phyloP scores from a whole-genome alignment of 2,113 vertebrate genomes.

The Sprattus sprattus region DNA sequence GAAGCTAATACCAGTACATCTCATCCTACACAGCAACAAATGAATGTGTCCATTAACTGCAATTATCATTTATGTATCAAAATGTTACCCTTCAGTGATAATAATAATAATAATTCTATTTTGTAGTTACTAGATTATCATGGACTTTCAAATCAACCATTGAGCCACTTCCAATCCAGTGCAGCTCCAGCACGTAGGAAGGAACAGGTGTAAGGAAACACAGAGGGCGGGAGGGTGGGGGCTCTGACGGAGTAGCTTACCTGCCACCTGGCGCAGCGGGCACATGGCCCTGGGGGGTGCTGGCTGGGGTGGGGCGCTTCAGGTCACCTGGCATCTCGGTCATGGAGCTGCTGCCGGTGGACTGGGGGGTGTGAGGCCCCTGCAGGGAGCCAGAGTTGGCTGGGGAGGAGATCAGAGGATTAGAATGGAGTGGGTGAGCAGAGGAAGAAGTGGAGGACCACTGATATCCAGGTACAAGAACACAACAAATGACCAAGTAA shows the following conservation, averaged over 20 bases:
- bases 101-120: no score
- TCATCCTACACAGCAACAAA: neutral
- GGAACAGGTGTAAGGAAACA: neutral
- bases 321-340: conserved; percentile 85
- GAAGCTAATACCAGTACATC: neutral
- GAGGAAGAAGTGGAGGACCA: no score
- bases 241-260: conserved; percentile 58
- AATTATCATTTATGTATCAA: no score
- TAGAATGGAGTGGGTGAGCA: no score
- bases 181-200: neutral
- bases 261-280: conserved; percentile 83
- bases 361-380: conserved; percentile 93
- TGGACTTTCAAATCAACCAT: neutral
- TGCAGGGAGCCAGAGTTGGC: conserved; percentile 93
- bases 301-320: conserved; percentile 91
- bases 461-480: no score
- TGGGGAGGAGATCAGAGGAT: conserved; percentile 42
- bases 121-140: no score
- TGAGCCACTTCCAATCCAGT: neutral
- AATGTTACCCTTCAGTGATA: no score
- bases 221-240: neutral
- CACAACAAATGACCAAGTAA: neutral
- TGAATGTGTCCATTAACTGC: neutral
- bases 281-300: conserved; percentile 90
- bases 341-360: conserved; percentile 89